Base-by-base conservation (phyloP, 2,888 invertebrate species). In the Halocaridina rubra region DNA sequence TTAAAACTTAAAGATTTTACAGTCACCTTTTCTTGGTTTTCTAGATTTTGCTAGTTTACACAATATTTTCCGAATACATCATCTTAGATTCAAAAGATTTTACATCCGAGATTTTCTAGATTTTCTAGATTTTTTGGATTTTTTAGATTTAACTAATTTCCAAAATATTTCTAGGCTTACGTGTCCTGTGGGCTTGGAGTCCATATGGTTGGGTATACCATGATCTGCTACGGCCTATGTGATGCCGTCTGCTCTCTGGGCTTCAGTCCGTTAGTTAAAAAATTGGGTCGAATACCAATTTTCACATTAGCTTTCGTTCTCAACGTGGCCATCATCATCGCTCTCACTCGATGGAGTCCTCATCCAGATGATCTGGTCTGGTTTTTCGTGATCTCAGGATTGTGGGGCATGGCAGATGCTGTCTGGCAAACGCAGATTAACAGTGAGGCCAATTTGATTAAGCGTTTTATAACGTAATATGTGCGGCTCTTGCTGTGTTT, bases 361-460 rank as follows among this genome's bases (percentile, higher is more conserved):
- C 94, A 94, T 90, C 96, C 97, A 0, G 94, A 94, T 57, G 94
- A 94, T 67, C 94, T 95, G 0, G 93, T 94, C 30, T 93, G 96
- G 2, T 98, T 98, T 93, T 98, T 95, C 92, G 94, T 96, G 88
- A 95, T 97, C 88, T 96, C 97, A 1, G 97, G 96, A 0, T 92
- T 97, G 0, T 98, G 98, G 98, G 98, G 98, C 5, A 95, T 97
- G 84, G 97, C 97, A 0, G 98, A 98, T 90, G 97, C 97, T 16
- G 96, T 98, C 0, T 98, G 98, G 97, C 98, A 98, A 91, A 98
- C 98, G 2, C 98, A 98, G 92, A 95, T 98, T 80, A 98, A 98
- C 90, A 97, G 87, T 87, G n/a, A 75, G 80, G 24, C 64, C 3
- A 8, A 4, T 16, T 19, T 30, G 72, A 24, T n/a, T 27, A 19